Evolutionary conservation across 2,888 invertebrate species (phyloP), one percentile per base, ranked within the genome.

Genomic region (Ypsolopha sequella): DNA sequence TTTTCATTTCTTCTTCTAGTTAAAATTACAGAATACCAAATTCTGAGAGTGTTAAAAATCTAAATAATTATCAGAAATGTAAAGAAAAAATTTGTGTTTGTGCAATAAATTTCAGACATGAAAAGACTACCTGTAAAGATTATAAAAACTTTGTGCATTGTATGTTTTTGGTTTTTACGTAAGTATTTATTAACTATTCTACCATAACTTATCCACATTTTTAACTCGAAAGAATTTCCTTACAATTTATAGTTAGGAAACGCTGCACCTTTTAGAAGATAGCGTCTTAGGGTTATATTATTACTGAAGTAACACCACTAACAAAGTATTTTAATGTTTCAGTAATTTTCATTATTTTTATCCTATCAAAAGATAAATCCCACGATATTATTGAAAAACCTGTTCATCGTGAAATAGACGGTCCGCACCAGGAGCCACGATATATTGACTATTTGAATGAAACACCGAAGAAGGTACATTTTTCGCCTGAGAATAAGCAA

Each of bases 111-210:
- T 65, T 64, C 71, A 76, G 84, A 76, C 66, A 85, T 85, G 85
- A 77, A 80, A 80, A 82, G 76, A 62, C 80, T 78, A 70, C 70
- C 66, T 56, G 61, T 78, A 60, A 84, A 80, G 71, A 77, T 75
- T 60, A 77, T 82, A 65, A 84, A 81, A 66, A 79, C 78, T 67
- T 58, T 81, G 58, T 72, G 74, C 60, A 68, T 72, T 61, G 63
- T 73, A 61, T 69, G 68, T 62, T 58, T 79, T 62, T 57, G 77
- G 57, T 70, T 64, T 69, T 59, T 80, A 64, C 58, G 84, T 82
- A 68, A 81, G 84, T 81, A 68, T 38, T 52, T 52, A 50, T 34
- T 13, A 24, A 36, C 24, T 24, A 48, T 41, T 46, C 41, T 24
- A 34, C 14, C 14, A 46, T 41, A 14, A n/a, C n/a, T n/a, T 43